Percentiles rank a stretch among this genome's conserved stretches.
These are phyloP conservation scores for Anaspis maculata DNA, from an alignment of 2,888 invertebrate species.

Conservation along the genomic window DNA sequence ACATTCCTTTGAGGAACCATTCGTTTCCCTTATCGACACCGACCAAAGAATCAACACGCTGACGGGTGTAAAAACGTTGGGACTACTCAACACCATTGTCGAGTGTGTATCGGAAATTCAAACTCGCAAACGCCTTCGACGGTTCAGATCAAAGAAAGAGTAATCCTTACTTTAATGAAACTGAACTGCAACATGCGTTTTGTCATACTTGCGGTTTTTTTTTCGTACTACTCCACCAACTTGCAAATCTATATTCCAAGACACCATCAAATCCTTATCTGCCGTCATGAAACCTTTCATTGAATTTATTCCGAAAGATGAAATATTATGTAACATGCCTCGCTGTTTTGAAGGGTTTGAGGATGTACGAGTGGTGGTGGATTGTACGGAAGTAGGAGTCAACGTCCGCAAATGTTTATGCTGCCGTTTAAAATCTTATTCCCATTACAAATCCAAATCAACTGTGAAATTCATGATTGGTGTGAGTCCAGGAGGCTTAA, in stretches of 20 bases:
- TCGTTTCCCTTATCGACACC: slow-evolving; percentile 1
- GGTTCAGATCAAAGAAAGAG: slow-evolving; percentile 3
- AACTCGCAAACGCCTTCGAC: not conserved
- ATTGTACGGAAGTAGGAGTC: slow-evolving; percentile 12
- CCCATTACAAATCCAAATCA: slow-evolving; percentile 12
- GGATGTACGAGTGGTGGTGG: slow-evolving; percentile 8
- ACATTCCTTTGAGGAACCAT: slow-evolving; percentile 1
- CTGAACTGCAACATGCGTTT: slow-evolving; percentile 3
- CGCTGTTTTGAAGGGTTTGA: slow-evolving; percentile 6
- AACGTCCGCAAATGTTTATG: slow-evolving; percentile 6
- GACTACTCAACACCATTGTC: slow-evolving; percentile 1
- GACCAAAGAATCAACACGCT: slow-evolving; percentile 1
- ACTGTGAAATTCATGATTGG: slow-evolving; percentile 21
- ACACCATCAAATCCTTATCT: not conserved
- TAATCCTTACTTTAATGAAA: slow-evolving; percentile 4
- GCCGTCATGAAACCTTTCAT: slow-evolving; percentile 3
- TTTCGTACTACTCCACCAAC: slow-evolving; percentile 2
- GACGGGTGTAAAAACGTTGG: slow-evolving; percentile 1
- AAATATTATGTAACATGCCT: slow-evolving; percentile 6
- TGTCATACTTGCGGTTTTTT: slow-evolving; percentile 2
- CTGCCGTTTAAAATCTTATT: slow-evolving; percentile 13
- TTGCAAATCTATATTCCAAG: slow-evolving; percentile 3
- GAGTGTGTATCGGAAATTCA: not conserved
- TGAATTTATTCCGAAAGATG: slow-evolving; percentile 5
- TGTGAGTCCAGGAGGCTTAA: slow-evolving; percentile 17